phyloP scores from a whole-genome alignment of 2,113 vertebrate genomes.

The Labeo catla region DNA sequence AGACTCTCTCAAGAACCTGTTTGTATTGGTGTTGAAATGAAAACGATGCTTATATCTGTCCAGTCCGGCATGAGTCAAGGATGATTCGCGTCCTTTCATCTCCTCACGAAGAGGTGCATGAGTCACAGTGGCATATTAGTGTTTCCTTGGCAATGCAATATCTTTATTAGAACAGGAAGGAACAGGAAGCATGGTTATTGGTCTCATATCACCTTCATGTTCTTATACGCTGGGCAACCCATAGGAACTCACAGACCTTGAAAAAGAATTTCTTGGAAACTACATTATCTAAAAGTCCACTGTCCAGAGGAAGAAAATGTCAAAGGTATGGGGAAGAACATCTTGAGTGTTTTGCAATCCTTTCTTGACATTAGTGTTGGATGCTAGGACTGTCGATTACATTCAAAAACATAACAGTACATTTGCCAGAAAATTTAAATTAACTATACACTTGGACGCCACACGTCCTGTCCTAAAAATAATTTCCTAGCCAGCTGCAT shows the following conservation, averaged over 20 bases:
- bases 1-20: neutral
- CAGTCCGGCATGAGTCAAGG: slow-evolving; percentile 13
- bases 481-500: neutral
- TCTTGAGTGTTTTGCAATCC: neutral
- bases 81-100: slow-evolving; percentile 26
- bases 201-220: slow-evolving; percentile 6
- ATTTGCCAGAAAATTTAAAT: neutral
- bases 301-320: neutral
- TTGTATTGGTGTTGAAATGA: slow-evolving; percentile 9
- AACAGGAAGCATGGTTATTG: slow-evolving; percentile 30
- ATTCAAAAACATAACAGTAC: neutral
- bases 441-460: no score
- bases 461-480: no score
- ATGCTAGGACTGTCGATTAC: neutral
- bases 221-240: neutral
- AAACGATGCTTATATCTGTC: slow-evolving; percentile 6
- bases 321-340: neutral
- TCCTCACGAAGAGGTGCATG: slow-evolving; percentile 31
- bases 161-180: slow-evolving; percentile 44
- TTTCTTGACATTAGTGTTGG: neutral
- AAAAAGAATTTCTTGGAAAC: neutral
- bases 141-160: slow-evolving; percentile 39
- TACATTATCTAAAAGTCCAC: neutral
- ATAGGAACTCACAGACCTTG: neutral
- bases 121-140: slow-evolving; percentile 38